Base-by-base conservation (phyloP, 2,888 invertebrate species). In the Lasioglossum villosulum region DNA sequence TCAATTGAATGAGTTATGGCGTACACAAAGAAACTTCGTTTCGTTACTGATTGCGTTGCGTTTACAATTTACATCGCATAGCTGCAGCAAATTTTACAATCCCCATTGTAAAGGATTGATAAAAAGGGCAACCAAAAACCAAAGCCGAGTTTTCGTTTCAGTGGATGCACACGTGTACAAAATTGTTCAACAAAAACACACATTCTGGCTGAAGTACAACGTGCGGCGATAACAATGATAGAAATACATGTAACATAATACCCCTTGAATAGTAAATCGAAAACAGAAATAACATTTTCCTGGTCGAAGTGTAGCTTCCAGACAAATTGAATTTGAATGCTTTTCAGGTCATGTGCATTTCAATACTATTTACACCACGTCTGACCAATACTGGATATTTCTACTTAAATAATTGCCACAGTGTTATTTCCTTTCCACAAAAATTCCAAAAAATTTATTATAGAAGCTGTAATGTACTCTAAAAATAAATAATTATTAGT, bases 91-190 rank as follows among this genome's bases (percentile, higher is more conserved):
- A 23, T 68, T 10, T 66, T 23, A 34, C 12, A 34, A 68, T 34
- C 19, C 2, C 34, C 19, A 1, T 10, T 66, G 16, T 8, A 66
- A 66, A 19, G 34, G 23, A 66, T 8, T 66, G 19, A 23, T 23
- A 66, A 66, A 34, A 66, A 10, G 30, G 0, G 1, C 1, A 34
- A 66, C 68, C 23, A 37, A 68, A 68, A 68, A 68, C 4, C 23
- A 68, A 37, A 68, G 68, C 23, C 68, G 85, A 84, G 19, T 75
- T 84, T 78, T 84, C 78, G 85, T 6, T 75, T n/a, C 30, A 8
- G 8, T 27, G 72, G 68, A 71, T 37, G 8, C 52, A 37, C 19
- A 14, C n/a, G 59, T 48, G 70, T 34, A 84, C 45, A 14, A 78
- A 84, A 68, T 68, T 34, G 68, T 37, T 68, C 37, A 68, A 78